A percentile compares a stretch with the other conserved stretches of the same genome.
Conservation (phyloP, 2,113 vertebrate species). For the Noctilio leporinus region DNA sequence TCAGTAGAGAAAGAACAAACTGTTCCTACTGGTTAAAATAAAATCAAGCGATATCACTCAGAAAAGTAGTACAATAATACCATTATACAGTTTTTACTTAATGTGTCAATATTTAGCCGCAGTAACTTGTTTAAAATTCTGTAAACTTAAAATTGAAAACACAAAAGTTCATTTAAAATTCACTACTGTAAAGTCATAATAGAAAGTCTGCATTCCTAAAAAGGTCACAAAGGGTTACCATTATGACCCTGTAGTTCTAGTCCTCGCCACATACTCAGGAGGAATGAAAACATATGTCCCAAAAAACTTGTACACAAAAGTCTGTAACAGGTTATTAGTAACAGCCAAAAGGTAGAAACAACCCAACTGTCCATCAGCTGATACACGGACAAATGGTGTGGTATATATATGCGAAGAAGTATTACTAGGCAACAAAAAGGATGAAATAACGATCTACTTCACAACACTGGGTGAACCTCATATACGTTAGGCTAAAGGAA, state of each 20-base stretch:
- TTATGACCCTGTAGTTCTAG: neutral
- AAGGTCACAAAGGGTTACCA: neutral
- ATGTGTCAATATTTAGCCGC: neutral
- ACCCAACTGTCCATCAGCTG: neutral
- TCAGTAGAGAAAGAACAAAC: conserved; percentile 13
- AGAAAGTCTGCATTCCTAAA: neutral
- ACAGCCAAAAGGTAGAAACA: neutral
- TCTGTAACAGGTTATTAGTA: neutral
- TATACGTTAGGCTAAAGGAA: neutral
- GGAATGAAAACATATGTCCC: neutral
- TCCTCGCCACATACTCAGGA: neutral
- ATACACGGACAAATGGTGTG: neutral
- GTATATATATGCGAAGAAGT: neutral
- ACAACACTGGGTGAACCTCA: neutral
- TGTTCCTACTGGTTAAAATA: neutral
- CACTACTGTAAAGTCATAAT: neutral
- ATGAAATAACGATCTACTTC: neutral
- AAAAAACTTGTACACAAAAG: neutral
- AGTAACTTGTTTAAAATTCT: conserved; percentile 18
- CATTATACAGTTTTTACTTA: neutral
- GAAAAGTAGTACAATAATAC: neutral
- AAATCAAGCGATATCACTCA: neutral
- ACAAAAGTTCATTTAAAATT: neutral
- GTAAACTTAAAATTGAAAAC: conserved; percentile 11
- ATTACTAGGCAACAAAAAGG: neutral